Percentiles rank a stretch among this genome's conserved stretches.
phyloP scores from a whole-genome alignment of 2,113 vertebrate genomes.

The Axis porcinus region DNA sequence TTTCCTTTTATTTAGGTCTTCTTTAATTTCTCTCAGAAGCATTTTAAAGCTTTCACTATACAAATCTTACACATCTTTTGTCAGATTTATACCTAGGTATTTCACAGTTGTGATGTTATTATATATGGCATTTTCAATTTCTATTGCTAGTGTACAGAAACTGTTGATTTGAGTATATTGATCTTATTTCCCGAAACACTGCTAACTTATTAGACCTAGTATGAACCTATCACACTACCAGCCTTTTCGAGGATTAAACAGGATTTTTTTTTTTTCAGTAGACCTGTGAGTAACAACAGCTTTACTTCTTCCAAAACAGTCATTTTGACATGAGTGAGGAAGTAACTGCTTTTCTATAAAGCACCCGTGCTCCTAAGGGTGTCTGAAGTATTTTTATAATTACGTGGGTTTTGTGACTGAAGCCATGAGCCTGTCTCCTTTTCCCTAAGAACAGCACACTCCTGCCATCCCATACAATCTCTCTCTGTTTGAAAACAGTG shows the following conservation, averaged over 20 bases:
- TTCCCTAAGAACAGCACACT: background rate
- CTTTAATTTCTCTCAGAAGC: background rate
- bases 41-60: background rate
- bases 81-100: background rate
- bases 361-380: background rate
- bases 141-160: background rate
- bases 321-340: background rate
- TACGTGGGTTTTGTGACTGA: background rate
- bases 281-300: background rate
- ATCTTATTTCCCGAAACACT: background rate
- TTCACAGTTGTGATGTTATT: background rate
- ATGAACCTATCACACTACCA: background rate
- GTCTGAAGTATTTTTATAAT: background rate
- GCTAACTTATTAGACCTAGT: background rate
- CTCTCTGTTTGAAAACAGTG: background rate
- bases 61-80: background rate
- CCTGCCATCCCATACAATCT: background rate
- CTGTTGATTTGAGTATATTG: background rate
- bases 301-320: background rate
- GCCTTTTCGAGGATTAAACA: background rate
- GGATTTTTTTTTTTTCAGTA: background rate
- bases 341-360: background rate
- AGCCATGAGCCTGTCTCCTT: background rate
- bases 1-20: background rate
- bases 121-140: background rate